phyloP scores from a whole-genome alignment of 2,888 invertebrate species.

The Lycophotia porphyrea region DNA sequence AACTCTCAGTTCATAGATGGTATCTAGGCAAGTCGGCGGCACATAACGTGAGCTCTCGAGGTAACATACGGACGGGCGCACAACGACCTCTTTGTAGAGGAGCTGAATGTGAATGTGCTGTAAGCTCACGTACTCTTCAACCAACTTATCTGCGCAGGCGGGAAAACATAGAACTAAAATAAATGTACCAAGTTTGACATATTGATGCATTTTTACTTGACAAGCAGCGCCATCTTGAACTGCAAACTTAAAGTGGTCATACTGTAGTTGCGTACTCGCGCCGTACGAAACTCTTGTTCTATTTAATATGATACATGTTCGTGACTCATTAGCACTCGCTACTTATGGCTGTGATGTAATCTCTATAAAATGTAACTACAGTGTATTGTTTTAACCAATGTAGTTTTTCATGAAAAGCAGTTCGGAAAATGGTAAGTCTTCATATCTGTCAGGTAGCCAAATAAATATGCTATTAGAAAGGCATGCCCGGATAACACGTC shows the following conservation, averaged over 20 bases:
- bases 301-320: conserved; percentile 40
- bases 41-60: conserved; percentile 32
- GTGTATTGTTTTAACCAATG: background rate
- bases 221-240: background rate
- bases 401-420: conserved; percentile 1
- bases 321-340: conserved; percentile 43
- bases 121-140: conserved; percentile 23
- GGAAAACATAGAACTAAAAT: background rate
- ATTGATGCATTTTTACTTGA: background rate
- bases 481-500: background rate
- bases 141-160: background rate
- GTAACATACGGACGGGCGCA: conserved; percentile 46
- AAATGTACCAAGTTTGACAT: conserved; percentile 3
- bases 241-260: background rate
- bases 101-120: conserved; percentile 46
- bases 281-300: conserved; percentile 47
- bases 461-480: background rate
- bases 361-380: conserved; percentile 12
- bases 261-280: background rate
- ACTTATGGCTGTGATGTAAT: conserved; percentile 14
- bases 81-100: conserved; percentile 51
- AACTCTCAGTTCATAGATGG: conserved; percentile 33
- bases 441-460: background rate
- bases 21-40: conserved; percentile 39
- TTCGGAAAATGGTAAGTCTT: background rate